Conservation (phyloP, 2,888 invertebrate genomes). For the Drosophila demipolita region DNA sequence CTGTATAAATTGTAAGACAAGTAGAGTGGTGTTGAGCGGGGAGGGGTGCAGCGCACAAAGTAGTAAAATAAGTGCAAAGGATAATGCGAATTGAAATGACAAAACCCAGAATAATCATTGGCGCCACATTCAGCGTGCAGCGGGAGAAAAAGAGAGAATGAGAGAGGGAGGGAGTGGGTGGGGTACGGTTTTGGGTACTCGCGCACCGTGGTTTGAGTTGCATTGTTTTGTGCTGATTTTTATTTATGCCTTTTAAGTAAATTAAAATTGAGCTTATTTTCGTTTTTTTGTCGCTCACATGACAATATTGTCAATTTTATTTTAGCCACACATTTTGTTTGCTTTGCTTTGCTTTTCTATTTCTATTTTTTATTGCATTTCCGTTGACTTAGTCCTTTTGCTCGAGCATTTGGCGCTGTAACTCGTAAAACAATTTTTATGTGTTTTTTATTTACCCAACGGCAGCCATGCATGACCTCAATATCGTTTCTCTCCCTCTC, state of each 20-base stretch:
- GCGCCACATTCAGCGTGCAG: conserved; percentile 59
- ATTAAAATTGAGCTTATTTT: conserved; percentile 74
- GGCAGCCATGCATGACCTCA: conserved; percentile 76
- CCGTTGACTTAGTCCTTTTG: conserved; percentile 48
- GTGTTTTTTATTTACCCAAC: conserved; percentile 76
- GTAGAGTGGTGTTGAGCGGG: not conserved
- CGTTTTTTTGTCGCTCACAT: conserved; percentile 59
- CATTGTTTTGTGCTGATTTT: conserved; percentile 42
- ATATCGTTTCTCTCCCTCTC: conserved; percentile 39
- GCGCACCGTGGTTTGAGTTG: conserved; percentile 1
- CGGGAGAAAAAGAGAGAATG: not conserved
- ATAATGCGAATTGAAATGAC: conserved; percentile 83
- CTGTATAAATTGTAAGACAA: conserved; percentile 37
- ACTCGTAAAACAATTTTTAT: conserved; percentile 79
- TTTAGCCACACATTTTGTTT: conserved; percentile 38
- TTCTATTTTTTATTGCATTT: conserved; percentile 70
- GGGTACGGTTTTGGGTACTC: conserved; percentile 1
- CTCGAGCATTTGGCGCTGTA: conserved; percentile 35
- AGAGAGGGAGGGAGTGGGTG: not conserved
- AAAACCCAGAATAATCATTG: conserved; percentile 83
- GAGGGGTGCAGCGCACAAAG: conserved; percentile 56
- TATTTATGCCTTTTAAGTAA: conserved; percentile 78
- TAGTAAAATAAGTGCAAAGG: conserved; percentile 82
- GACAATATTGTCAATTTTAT: conserved; percentile 81
- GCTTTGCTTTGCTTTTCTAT: not conserved